A percentile compares a stretch with the other conserved stretches of the same genome.
These are phyloP conservation scores for Rousettus leschenaultii DNA, from an alignment of 2,113 vertebrate genomes.

Conservation along the genomic window DNA sequence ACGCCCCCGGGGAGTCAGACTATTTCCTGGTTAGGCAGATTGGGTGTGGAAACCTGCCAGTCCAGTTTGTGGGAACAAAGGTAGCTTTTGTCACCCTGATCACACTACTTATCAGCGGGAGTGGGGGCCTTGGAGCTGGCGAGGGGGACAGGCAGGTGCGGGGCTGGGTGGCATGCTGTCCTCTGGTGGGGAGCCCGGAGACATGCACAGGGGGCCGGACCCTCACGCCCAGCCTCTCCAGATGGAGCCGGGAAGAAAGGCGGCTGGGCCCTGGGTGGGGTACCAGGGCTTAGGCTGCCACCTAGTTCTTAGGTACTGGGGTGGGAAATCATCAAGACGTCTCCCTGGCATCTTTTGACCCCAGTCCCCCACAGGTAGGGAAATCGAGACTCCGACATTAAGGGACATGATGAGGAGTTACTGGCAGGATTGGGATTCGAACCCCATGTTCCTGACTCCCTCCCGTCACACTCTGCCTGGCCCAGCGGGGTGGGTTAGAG, in stretches of 20 bases:
- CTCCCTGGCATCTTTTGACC: neutral
- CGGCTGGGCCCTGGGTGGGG: too few species aligned
- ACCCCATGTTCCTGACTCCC: accelerated
- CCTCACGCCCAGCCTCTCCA: too few species aligned
- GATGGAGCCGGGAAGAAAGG: neutral
- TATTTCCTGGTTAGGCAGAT: slow-evolving; percentile 57
- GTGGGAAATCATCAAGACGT: neutral
- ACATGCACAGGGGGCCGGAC: accelerated
- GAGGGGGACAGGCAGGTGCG: neutral
- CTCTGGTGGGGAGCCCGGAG: neutral
- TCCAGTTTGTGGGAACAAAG: slow-evolving; percentile 71
- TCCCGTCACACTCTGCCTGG: accelerated
- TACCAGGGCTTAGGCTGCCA: neutral
- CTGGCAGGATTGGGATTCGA: neutral
- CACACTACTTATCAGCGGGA: slow-evolving; percentile 35
- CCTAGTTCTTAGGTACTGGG: too few species aligned
- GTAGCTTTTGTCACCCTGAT: slow-evolving; percentile 56
- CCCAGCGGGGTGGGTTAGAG: neutral
- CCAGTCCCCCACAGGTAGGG: neutral
- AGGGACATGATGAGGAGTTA: neutral
- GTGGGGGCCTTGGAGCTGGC: neutral
- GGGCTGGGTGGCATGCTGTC: accelerated
- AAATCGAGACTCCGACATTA: neutral
- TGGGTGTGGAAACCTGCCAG: slow-evolving; percentile 68
- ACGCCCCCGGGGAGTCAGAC: neutral